Base-by-base conservation (phyloP, 1,140 invertebrate genomes). In the Anoplophora glabripennis region DNA sequence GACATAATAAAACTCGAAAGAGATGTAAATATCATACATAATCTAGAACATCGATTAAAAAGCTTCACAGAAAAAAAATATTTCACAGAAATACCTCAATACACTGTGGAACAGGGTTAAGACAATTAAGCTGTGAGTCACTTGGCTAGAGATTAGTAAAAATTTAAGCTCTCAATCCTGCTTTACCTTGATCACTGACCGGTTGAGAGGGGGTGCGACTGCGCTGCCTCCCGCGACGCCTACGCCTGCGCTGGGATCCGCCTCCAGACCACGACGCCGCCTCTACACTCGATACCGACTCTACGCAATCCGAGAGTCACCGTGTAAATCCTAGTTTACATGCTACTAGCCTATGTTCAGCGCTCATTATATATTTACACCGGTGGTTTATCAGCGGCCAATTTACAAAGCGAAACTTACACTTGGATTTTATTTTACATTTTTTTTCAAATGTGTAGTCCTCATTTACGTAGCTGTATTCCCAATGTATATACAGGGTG, bases 211-310 rank as follows among this genome's bases (percentile, higher is more conserved):
- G 67, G n/a, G 65, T 63, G 18, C 53, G 53, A 45, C 67, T 69
- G 38, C 65, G 60, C 41, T 61, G 62, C 61, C 63, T 64, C 35
- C 63, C 46, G 17, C 58, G 59, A 61, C 76, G 78, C 44, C 72
- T 73, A 52, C 78, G 74, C 64, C 75, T 72, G 48, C 68, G 47
- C 57, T 75, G 69, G 58, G 74, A 72, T 63, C 74, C 65, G 63
- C 73, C 77, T 42, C 72, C 72, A 68, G 79, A 78, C 78, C 76
- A 80, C 74, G 78, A 70, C 70, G 76, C 77, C 69, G 79, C 83
- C 71, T 80, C 84, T 77, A 82, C 78, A 71, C 80, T 83, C 69
- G 78, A 83, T 70, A 83, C 77, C 56, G 80, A 82, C 49, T 83
- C 82, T 82, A 81, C 67, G 72, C 14, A 17, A 41, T 12, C n/a